Base-by-base conservation (phyloP, 1,140 invertebrate species). In the Trachelipus rathkii region DNA sequence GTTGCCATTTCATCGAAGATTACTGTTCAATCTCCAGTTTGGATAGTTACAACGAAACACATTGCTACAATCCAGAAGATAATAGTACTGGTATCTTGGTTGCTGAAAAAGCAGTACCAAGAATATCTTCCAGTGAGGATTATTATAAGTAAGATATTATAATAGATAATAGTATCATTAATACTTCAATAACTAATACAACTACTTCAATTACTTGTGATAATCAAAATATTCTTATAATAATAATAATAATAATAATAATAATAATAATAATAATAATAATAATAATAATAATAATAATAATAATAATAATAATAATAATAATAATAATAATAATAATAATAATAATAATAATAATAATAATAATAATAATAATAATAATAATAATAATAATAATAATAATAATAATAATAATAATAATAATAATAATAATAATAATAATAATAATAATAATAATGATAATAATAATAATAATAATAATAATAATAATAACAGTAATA, bases 121-220 rank as follows among this genome's bases (percentile, higher is more conserved):
- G 70, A n/a, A 67, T 69, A 10, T 50, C 44, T 9, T 50, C 71
- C 6, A 44, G 10, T 2, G 50, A 79, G 45, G 71, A 46, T 10
- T 79, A 44, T 23, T 44, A 67, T 44, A 60, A 23, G 75, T 77
- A n/a, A 45, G 70, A 74, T 78, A 84, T 87, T 78, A 44, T 2
- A n/a, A 9, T 43, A 24, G 23, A 9, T 71, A n/a, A 4, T 10
- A 19, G 4, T 9, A n/a, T 10, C 44, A 24, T 33, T 43, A 44
- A 10, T 33, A n/a, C 13, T 71, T 43, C 21, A 71, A 9, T 33
- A 3, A 6, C 33, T 33, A 1, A 60, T 60, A 8, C n/a, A n/a
- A n/a, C 11, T 60, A 15, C 8, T 15, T 60, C 50, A 19, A 10
- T 50, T 50, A 50, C 46, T 50, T 15, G 46, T n/a, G n/a, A n/a